Percentiles rank a stretch among this genome's conserved stretches.
phyloP scores from a whole-genome alignment of 2,888 invertebrate genomes.

The Drosophila maculinotata region DNA sequence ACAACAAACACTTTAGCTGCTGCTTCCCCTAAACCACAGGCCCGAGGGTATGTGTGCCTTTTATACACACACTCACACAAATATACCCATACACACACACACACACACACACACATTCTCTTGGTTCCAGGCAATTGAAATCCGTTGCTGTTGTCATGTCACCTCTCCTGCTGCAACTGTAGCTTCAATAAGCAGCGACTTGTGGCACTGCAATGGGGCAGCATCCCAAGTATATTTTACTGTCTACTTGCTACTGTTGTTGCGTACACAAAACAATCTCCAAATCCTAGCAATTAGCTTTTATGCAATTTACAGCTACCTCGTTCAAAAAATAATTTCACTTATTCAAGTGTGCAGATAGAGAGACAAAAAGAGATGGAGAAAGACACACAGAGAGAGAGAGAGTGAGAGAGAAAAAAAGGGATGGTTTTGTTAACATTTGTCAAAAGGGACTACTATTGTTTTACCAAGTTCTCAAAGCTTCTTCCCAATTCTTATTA shows the following conservation, averaged over 20 bases:
- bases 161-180: slow-evolving; percentile 32
- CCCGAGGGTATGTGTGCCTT: slow-evolving; percentile 19
- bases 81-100: slow-evolving; percentile 3
- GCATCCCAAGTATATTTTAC: slow-evolving; percentile 59
- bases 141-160: slow-evolving; percentile 44
- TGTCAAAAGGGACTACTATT: too few relatives aligned
- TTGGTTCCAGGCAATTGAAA: slow-evolving; percentile 37
- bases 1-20: slow-evolving; percentile 60
- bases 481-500: too few relatives aligned
- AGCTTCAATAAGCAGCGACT: slow-evolving; percentile 37
- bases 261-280: slow-evolving; percentile 72
- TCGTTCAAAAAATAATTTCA: slow-evolving; percentile 71
- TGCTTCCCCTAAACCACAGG: slow-evolving; percentile 33
- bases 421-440: background rate
- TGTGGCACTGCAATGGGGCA: slow-evolving; percentile 43
- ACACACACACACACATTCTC: slow-evolving; percentile 10
- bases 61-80: slow-evolving; percentile 27
- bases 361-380: background rate
- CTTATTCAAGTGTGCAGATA: slow-evolving; percentile 43
- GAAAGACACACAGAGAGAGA: background rate
- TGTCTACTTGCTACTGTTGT: slow-evolving; percentile 25
- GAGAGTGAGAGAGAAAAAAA: background rate
- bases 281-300: slow-evolving; percentile 70
- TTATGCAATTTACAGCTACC: slow-evolving; percentile 71
- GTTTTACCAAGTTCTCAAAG: too few relatives aligned